Evolutionary conservation across 2,797 vertebrate genomes (phyloP).

Genomic region (Crocidura indochinensis): DNA sequence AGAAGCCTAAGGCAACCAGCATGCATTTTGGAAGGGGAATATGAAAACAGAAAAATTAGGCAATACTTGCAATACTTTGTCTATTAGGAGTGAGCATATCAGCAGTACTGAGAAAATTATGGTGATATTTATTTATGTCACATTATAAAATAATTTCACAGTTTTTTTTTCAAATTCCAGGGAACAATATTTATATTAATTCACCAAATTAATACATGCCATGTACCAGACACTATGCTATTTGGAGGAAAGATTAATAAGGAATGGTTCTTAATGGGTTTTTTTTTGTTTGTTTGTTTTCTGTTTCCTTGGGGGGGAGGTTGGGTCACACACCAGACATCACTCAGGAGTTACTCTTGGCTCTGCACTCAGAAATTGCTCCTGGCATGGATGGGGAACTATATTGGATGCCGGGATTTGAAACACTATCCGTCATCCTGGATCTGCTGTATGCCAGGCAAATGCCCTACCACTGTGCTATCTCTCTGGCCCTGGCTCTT

Average conservation of each 20-base stretch:
- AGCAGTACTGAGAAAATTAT: not conserved
- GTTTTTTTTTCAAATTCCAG: constrained; percentile 37
- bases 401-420: too few relatives aligned
- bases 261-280: not conserved
- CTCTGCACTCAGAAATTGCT: too few relatives aligned
- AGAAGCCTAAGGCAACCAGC: constrained; percentile 60
- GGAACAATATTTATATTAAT: constrained; percentile 53
- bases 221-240: constrained; percentile 2
- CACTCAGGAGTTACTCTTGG: too few relatives aligned
- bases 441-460: too few relatives aligned
- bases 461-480: too few relatives aligned
- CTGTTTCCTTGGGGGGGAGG: too few relatives aligned
- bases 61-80: constrained; percentile 15
- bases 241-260: constrained; percentile 48
- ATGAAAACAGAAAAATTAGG: constrained; percentile 41
- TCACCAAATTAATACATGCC: constrained; percentile 38
- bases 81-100: constrained; percentile 33
- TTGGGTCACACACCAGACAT: too few relatives aligned
- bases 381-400: too few relatives aligned
- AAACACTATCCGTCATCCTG: too few relatives aligned
- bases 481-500: not conserved
- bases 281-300: too few relatives aligned
- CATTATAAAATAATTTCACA: constrained; percentile 32
- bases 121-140: constrained; percentile 38
- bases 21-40: constrained; percentile 58